Evolutionary conservation across 2,888 invertebrate species (phyloP), one percentile per base, ranked within the genome.

Genomic region (Lepetodrilus schrolli): DNA sequence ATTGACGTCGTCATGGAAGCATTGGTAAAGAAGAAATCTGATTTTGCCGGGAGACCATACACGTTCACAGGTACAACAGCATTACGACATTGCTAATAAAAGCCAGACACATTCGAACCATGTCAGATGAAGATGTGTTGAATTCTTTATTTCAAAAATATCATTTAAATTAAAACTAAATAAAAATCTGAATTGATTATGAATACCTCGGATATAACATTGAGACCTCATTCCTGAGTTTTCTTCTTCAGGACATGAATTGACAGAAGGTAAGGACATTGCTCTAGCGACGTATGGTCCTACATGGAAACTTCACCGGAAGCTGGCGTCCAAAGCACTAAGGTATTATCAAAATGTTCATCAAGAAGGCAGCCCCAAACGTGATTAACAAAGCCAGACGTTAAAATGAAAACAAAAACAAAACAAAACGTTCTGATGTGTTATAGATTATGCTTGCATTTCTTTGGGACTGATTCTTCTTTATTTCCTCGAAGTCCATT

Each of bases 31-130:
- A 7, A 26, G 21, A 36, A 66, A 17, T 36, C 66, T 20, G 66
- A 66, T 21, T 66, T 66, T n/a, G 66, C 66, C 21, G 66, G 66
- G n/a, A 37, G 66, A 10, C 66, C 66, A 20, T 20, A 66, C n/a
- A 5, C 38, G n/a, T 37, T 10, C 36, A 20, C 4, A 36, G 17
- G 23, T 70, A 70, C n/a, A n/a, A 38, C 38, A 38, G 38, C 38
- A 38, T 7, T 38, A n/a, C n/a, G n/a, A n/a, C n/a, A n/a, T n/a
- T n/a, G n/a, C n/a, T n/a, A n/a, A n/a, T n/a, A n/a, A n/a, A n/a
- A n/a, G n/a, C n/a, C n/a, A n/a, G n/a, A n/a, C n/a, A n/a, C n/a
- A n/a, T n/a, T n/a, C n/a, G n/a, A 38, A 7, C 10, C 38, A 38
- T 5, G 38, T 5, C 5, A 7, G 10, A 38, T 10, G 10, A 38